A percentile compares a stretch with the other conserved stretches of the same genome.
phyloP scores from a whole-genome alignment of 2,113 vertebrate species.

The Cairina moschata region DNA sequence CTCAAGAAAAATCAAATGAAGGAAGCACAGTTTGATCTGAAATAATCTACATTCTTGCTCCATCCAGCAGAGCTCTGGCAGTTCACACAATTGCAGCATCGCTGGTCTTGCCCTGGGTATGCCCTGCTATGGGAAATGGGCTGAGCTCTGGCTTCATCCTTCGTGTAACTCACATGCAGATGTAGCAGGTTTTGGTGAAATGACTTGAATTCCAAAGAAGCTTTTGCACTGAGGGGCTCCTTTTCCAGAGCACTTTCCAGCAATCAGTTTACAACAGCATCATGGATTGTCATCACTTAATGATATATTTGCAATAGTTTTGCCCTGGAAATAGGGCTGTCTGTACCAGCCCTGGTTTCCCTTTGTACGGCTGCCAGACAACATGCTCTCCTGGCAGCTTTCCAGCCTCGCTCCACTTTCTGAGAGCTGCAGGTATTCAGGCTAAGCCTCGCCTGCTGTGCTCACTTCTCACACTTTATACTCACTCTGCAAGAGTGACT shows the following conservation, averaged over 20 bases:
- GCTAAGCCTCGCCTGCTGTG: background rate
- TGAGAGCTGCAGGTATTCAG: background rate
- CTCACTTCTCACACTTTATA: background rate
- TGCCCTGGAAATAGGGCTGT: background rate
- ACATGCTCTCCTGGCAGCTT: background rate
- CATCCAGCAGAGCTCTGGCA: background rate
- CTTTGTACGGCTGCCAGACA: background rate
- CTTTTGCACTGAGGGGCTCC: background rate
- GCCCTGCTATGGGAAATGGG: accelerated
- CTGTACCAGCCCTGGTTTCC: background rate
- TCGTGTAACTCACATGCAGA: background rate
- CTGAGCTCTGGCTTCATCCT: background rate
- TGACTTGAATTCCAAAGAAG: background rate
- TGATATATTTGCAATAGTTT: background rate
- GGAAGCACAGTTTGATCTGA: background rate
- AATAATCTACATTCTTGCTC: background rate
- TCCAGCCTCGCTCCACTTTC: slow-evolving; percentile 15
- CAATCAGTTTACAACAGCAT: background rate
- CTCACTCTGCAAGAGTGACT: background rate
- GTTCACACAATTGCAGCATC: background rate
- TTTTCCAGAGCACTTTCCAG: background rate
- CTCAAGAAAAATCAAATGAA: background rate
- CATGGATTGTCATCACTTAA: background rate
- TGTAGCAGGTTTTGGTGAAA: background rate
- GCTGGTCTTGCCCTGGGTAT: background rate